Percentiles rank a stretch among this genome's conserved stretches.
Conservation (phyloP, 2,113 vertebrate genomes). For the Himantopus leucocephalus region DNA sequence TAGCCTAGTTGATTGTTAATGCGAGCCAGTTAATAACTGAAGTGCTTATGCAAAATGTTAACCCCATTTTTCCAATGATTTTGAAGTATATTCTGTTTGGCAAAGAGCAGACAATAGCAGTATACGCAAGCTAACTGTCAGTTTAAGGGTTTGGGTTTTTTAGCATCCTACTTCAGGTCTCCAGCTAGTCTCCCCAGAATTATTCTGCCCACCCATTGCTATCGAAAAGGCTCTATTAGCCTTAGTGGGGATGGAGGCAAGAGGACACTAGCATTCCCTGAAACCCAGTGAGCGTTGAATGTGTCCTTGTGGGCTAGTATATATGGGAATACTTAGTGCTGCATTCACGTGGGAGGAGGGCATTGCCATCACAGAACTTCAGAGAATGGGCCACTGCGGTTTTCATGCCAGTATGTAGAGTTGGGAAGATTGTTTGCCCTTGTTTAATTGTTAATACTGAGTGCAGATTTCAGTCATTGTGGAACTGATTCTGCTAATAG, state of each 20-base stretch:
- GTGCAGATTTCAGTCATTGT: background rate
- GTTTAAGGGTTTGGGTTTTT: background rate
- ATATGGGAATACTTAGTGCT: background rate
- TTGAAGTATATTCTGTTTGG: background rate
- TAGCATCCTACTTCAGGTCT: background rate
- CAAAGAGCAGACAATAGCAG: background rate
- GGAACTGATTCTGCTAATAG: background rate
- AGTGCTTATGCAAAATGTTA: constrained; percentile 41
- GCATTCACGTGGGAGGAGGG: fast-evolving
- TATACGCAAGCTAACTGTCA: background rate
- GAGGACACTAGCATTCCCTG: background rate
- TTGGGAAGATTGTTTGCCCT: background rate
- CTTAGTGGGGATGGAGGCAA: background rate
- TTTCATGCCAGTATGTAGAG: fast-evolving
- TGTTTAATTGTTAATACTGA: background rate
- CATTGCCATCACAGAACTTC: background rate
- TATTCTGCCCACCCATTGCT: background rate
- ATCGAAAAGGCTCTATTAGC: background rate
- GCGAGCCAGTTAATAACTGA: constrained; percentile 43
- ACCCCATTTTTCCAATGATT: constrained; percentile 5
- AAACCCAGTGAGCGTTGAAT: background rate
- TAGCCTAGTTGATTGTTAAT: constrained; percentile 56
- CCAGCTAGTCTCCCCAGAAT: background rate
- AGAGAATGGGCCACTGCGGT: background rate
- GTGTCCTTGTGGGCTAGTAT: background rate